Base-by-base conservation (phyloP, 2,888 invertebrate species). In the Anthophora plumipes region DNA sequence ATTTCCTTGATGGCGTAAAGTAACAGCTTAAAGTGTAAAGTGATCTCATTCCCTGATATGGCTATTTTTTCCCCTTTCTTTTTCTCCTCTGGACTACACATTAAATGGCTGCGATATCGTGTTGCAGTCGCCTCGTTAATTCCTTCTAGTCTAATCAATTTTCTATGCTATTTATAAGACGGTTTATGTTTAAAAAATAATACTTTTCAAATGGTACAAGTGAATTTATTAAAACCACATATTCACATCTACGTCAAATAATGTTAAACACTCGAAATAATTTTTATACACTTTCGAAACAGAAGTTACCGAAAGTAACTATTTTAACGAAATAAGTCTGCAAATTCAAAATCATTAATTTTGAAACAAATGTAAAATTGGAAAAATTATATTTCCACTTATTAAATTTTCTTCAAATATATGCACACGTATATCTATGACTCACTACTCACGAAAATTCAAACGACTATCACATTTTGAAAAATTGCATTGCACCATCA, bases 1-100 rank as follows among this genome's bases (percentile, higher is more conserved):
- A 71, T 75, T 75, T 71, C 46, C 46, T 63, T 63, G 46, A 70
- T 70, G n/a, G 54, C 46, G 46, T 7, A 5, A 31, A 37, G 37
- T 43, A 31, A 25, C 8, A 37, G 57, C 48, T 57, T 72, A 70
- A 52, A 59, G 8, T n/a, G 31, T 7, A 20, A 50, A 67, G 22
- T 25, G 61, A 70, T 70, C n/a, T 14, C 31, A 22, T 8, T 63
- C 31, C 41, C 14, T 37, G 20, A 46, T 43, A 63, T 12, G 17
- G 2, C 12, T 14, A 22, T 31, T 31, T 3, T 31, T 31, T 31
- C 31, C 4, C 0, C 1, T 50, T 25, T 22, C 31, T 31, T 22
- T 9, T 17, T 46, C 6, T n/a, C 0, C 0, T 14, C 20, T n/a
- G 14, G 20, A 41, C n/a, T 41, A 14, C n/a, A 52, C 11, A 8